Percentiles rank a stretch among this genome's conserved stretches.
These are phyloP conservation scores for Horisme vitalbata DNA, from an alignment of 2,888 invertebrate genomes.

Conservation along the genomic window DNA sequence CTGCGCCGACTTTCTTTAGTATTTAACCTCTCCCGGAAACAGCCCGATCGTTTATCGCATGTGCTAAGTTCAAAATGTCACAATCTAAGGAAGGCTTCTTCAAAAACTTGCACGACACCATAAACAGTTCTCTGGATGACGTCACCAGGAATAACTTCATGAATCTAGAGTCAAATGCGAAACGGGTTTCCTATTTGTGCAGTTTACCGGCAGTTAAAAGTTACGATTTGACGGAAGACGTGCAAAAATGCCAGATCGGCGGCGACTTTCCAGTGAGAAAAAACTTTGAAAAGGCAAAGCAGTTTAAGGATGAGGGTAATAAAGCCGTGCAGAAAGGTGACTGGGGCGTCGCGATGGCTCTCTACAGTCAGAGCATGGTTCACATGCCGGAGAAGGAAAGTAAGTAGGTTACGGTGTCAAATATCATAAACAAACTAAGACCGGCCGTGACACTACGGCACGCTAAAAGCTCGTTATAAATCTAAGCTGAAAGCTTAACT, in stretches of 20 bases:
- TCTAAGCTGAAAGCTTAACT: neutral
- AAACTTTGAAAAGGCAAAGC: slow-evolving; percentile 82
- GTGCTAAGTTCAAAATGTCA: slow-evolving; percentile 54
- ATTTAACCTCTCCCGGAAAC: slow-evolving; percentile 52
- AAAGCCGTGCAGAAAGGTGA: slow-evolving; percentile 87
- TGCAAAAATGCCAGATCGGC: slow-evolving; percentile 57
- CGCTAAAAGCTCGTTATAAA: too few relatives aligned
- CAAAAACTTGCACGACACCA: slow-evolving; percentile 84
- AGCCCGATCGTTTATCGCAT: slow-evolving; percentile 31
- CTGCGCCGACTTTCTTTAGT: slow-evolving; percentile 57
- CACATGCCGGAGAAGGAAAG: slow-evolving; percentile 86
- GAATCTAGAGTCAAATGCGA: slow-evolving; percentile 84
- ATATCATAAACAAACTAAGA: slow-evolving; percentile 36
- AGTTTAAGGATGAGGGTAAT: slow-evolving; percentile 88
- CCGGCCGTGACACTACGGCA: neutral
- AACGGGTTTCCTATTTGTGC: slow-evolving; percentile 85
- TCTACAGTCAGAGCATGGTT: slow-evolving; percentile 88
- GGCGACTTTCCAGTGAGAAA: slow-evolving; percentile 77
- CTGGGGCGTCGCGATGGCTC: slow-evolving; percentile 85
- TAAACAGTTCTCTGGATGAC: slow-evolving; percentile 79
- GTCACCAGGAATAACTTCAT: slow-evolving; percentile 85
- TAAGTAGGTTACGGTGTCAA: slow-evolving; percentile 58
- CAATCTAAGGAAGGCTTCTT: slow-evolving; percentile 79
- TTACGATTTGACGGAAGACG: slow-evolving; percentile 74
- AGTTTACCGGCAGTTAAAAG: slow-evolving; percentile 73